Conservation (phyloP, 2,888 invertebrate genomes). For the Glaucopsyche alexis region DNA sequence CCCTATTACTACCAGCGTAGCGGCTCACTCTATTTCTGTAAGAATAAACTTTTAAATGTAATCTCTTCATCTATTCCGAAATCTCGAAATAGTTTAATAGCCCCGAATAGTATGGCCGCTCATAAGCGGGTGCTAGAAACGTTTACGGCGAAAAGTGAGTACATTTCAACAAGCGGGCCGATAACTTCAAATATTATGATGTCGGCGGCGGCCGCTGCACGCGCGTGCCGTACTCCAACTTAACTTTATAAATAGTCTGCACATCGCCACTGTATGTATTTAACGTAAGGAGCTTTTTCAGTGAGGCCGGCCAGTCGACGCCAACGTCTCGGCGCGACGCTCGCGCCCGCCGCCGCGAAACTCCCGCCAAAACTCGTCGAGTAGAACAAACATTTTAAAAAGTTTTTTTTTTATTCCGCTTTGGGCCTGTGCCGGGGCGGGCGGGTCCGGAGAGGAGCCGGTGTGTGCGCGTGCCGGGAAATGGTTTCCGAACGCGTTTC, state of each 20-base stretch:
- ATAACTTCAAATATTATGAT: conserved; percentile 72
- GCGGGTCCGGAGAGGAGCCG: conserved; percentile 36
- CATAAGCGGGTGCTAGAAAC: background rate
- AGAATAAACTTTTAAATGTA: background rate
- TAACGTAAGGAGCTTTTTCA: conserved; percentile 71
- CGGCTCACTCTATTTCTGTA: background rate
- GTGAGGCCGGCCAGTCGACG: conserved; percentile 66
- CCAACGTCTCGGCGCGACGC: conserved; percentile 61
- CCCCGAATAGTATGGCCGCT: background rate
- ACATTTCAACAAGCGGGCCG: conserved; percentile 68
- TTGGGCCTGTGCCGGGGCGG: conserved; percentile 33
- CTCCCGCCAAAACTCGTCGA: conserved; percentile 55
- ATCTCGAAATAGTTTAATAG: background rate
- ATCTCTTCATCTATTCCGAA: conserved; percentile 7
- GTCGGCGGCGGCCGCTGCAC: conserved; percentile 62
- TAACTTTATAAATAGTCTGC: conserved; percentile 77
- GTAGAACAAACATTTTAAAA: conserved; percentile 40
- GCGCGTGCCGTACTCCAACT: conserved; percentile 68
- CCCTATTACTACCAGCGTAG: background rate
- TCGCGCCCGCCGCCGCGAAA: conserved; percentile 56
- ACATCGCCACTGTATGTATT: conserved; percentile 69
- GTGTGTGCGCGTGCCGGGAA: conserved; percentile 49
- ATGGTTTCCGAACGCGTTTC: conserved; percentile 48
- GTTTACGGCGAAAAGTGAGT: conserved; percentile 35
- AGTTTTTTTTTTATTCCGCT: conserved; percentile 36